These are phyloP conservation scores for Boloria euphrosyne DNA, from an alignment of 2,888 invertebrate species.

Conservation along the genomic window DNA sequence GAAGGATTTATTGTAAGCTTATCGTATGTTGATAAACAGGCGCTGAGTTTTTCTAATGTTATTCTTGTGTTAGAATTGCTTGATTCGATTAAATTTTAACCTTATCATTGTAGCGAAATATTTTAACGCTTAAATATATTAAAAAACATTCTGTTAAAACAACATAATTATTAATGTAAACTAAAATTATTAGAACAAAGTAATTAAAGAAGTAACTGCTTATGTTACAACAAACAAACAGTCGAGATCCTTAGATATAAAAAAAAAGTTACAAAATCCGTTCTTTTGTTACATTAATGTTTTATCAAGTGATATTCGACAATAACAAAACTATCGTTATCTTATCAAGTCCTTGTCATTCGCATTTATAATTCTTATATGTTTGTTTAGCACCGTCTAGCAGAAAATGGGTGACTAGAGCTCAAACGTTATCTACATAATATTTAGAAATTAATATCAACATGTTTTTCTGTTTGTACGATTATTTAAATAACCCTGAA, in stretches of 20 bases:
- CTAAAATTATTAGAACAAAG: too few relatives aligned
- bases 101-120: too few relatives aligned
- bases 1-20: conserved; percentile 18
- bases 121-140: too few relatives aligned
- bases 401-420: conserved; percentile 7
- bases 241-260: too few relatives aligned
- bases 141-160: too few relatives aligned
- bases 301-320: not conserved
- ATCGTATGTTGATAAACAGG: conserved; percentile 11
- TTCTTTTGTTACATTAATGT: not conserved
- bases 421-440: not conserved
- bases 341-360: conserved; percentile 17
- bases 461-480: too few relatives aligned
- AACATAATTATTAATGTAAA: too few relatives aligned
- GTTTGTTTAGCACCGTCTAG: conserved; percentile 7
- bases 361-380: not conserved
- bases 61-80: not conserved
- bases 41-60: not conserved
- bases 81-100: not conserved
- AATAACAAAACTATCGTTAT: not conserved
- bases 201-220: too few relatives aligned
- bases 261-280: too few relatives aligned
- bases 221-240: too few relatives aligned
- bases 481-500: too few relatives aligned
- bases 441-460: not conserved